These are phyloP conservation scores for Eupithecia inturbata DNA, from an alignment of 2,888 invertebrate species.

Conservation along the genomic window DNA sequence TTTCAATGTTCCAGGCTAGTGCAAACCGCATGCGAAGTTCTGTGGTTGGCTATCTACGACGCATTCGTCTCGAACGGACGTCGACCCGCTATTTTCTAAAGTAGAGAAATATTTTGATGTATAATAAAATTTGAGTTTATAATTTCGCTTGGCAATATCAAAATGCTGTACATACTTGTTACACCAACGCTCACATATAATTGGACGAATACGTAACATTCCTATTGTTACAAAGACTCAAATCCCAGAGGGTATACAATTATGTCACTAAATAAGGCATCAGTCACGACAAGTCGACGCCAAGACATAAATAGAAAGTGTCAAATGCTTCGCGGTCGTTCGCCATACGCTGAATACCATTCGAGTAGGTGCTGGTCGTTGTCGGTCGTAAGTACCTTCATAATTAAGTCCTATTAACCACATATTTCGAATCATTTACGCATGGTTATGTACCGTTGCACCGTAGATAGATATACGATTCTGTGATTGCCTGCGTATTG, in stretches of 20 bases:
- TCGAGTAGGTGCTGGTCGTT: slow-evolving; percentile 43
- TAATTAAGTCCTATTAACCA: slow-evolving; percentile 49
- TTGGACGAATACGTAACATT: slow-evolving; percentile 34
- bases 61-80: slow-evolving; percentile 67
- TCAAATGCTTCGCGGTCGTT: slow-evolving; percentile 67
- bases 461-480: slow-evolving; percentile 23
- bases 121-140: slow-evolving; percentile 14
- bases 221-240: slow-evolving; percentile 27
- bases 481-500: slow-evolving; percentile 21
- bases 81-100: slow-evolving; percentile 58
- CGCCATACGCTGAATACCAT: slow-evolving; percentile 62
- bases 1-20: slow-evolving; percentile 61
- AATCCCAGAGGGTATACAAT: slow-evolving; percentile 54
- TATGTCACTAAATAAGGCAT: slow-evolving; percentile 64
- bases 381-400: slow-evolving; percentile 38
- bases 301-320: slow-evolving; percentile 78
- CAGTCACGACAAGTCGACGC: slow-evolving; percentile 59
- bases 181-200: slow-evolving; percentile 14
- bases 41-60: slow-evolving; percentile 66
- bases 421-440: slow-evolving; percentile 46
- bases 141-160: slow-evolving; percentile 5
- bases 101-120: slow-evolving; percentile 45
- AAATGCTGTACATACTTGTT: not conserved
- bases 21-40: slow-evolving; percentile 65
- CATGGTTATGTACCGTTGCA: slow-evolving; percentile 44